phyloP scores from a whole-genome alignment of 1,140 invertebrate species.

The Ridgeia piscesae region DNA sequence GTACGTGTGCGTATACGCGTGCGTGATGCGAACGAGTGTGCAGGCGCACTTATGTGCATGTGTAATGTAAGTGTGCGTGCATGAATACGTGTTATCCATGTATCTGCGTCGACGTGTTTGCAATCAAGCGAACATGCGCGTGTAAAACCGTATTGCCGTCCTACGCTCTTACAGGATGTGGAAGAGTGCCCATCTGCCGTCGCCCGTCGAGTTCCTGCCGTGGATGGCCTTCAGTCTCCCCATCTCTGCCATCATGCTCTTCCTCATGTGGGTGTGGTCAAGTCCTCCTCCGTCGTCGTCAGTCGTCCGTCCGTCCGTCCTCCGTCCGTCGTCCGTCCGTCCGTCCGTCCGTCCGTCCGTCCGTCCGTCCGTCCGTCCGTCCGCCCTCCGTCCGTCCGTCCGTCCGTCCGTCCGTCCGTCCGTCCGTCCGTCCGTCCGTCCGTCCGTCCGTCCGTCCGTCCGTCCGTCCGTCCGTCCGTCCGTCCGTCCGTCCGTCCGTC shows the following conservation, averaged over 20 bases:
- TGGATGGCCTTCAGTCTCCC: constrained; percentile 28
- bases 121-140: too few species aligned
- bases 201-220: constrained; percentile 21
- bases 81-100: too few species aligned
- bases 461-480: not conserved
- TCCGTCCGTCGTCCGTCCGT: not conserved
- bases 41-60: not conserved
- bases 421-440: not conserved
- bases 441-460: not conserved
- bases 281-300: constrained; percentile 12
- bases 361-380: not conserved
- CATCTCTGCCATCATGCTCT: constrained; percentile 12
- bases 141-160: not conserved
- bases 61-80: not conserved
- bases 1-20: not conserved
- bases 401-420: not conserved
- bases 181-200: not conserved
- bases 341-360: not conserved
- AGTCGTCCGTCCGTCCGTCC: too few species aligned
- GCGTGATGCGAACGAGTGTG: too few species aligned
- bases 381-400: not conserved
- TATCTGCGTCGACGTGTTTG: too few species aligned
- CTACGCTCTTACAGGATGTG: not conserved
- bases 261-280: constrained; percentile 26
- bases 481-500: not conserved